phyloP scores from a whole-genome alignment of 2,113 vertebrate species.

The Scytalopus superciliaris region DNA sequence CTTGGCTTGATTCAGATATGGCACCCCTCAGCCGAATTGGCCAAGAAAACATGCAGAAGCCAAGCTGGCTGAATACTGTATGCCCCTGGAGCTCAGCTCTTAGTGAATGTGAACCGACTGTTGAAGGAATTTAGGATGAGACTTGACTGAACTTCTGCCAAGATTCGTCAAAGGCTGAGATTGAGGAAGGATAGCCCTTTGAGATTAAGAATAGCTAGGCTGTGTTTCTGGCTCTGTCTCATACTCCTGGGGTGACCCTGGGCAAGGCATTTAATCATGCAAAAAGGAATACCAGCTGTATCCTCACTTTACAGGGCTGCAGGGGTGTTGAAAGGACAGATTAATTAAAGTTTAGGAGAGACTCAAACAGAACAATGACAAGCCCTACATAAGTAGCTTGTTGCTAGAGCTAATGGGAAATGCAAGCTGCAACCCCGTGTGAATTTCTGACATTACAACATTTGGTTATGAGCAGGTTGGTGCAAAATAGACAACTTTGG shows the following conservation, averaged over 20 bases:
- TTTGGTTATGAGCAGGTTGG: neutral
- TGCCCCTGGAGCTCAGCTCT: conserved; percentile 48
- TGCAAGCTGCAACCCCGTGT: neutral
- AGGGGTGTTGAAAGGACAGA: conserved; percentile 45
- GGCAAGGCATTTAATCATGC: conserved; percentile 54
- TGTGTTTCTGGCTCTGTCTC: conserved; percentile 41
- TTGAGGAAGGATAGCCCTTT: conserved; percentile 40
- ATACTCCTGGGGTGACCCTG: conserved; percentile 29
- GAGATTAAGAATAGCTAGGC: conserved; percentile 17
- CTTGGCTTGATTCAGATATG: conserved; percentile 43
- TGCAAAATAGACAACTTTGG: neutral
- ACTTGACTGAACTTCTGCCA: conserved; percentile 58
- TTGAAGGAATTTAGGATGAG: conserved; percentile 50
- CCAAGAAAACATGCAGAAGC: conserved; percentile 33
- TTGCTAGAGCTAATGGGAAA: conserved; percentile 19
- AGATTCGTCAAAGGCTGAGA: conserved; percentile 39
- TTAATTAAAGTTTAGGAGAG: conserved; percentile 58
- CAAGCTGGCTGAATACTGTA: conserved; percentile 37
- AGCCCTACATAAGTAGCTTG: conserved; percentile 13
- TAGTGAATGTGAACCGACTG: conserved; percentile 21
- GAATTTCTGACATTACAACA: neutral
- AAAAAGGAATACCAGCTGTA: conserved; percentile 52
- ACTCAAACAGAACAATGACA: neutral
- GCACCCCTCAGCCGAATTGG: conserved; percentile 45
- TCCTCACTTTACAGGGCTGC: conserved; percentile 16